Percentiles rank a stretch among this genome's conserved stretches.
Conservation (phyloP, 2,797 vertebrate genomes). For the Lutjanus campechanus region DNA sequence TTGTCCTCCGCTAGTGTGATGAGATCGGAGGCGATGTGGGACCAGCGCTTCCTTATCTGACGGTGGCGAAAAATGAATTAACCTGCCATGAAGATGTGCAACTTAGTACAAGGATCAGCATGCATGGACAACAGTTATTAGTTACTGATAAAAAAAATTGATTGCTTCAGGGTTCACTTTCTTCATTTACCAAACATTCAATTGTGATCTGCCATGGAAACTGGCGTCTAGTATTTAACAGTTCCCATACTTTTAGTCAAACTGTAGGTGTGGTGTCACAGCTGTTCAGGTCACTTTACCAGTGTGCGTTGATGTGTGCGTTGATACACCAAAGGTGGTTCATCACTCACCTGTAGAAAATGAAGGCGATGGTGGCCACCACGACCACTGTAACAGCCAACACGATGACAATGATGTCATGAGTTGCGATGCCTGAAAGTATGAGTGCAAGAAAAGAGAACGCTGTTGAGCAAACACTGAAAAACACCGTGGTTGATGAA, state of each 20-base stretch:
- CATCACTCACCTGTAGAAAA: conserved; percentile 82
- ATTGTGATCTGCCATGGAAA: no score
- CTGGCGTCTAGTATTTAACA: no score
- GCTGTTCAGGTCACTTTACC: neutral
- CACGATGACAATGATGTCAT: conserved; percentile 67
- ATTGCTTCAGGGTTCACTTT: neutral
- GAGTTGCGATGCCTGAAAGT: neutral
- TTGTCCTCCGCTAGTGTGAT: conserved; percentile 89
- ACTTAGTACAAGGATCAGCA: neutral
- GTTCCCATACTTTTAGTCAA: no score
- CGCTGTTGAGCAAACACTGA: no score
- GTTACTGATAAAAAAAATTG: no score
- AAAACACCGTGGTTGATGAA: no score
- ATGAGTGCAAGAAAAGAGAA: neutral
- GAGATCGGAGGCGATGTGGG: conserved; percentile 89
- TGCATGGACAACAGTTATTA: neutral
- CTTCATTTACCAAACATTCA: no score
- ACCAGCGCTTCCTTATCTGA: conserved; percentile 90
- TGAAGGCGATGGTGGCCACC: conserved; percentile 83
- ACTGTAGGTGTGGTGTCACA: fast-evolving
- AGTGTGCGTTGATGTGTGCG: no score
- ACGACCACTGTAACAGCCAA: conserved; percentile 77
- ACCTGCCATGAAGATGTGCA: neutral
- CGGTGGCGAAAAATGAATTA: conserved; percentile 58
- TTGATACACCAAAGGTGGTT: neutral